A percentile compares a stretch with the other conserved stretches of the same genome.
Evolutionary conservation across 92 coral and sea anemone species (phyloP).

Genomic region (Phenganax marumi): DNA sequence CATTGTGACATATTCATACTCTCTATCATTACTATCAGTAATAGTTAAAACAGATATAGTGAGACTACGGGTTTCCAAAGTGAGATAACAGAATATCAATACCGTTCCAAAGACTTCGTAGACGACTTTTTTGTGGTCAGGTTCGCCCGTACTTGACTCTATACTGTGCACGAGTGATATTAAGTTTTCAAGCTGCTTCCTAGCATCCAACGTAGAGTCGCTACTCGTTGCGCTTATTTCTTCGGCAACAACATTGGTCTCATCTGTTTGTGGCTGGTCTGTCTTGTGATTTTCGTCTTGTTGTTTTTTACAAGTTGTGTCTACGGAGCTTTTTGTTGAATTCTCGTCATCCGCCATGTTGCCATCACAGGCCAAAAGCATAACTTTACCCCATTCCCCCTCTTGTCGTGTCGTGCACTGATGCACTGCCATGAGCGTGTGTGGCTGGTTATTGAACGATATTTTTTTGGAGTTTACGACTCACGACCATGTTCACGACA

Average conservation of each 20-base stretch:
- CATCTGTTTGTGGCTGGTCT: neutral
- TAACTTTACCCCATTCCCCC: neutral
- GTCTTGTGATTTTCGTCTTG: constrained; percentile 9
- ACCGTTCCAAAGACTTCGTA: constrained; percentile 93
- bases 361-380: constrained; percentile 19
- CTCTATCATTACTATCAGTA: no score
- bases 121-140: constrained; percentile 85
- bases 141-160: constrained; percentile 66
- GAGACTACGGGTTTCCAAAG: no score
- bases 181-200: constrained; percentile 75
- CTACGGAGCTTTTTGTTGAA: neutral
- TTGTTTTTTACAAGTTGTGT: neutral
- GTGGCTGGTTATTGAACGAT: no score
- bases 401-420: neutral
- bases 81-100: neutral
- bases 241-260: neutral
- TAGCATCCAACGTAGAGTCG: constrained; percentile 63
- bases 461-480: no score
- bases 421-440: no score
- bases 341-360: constrained; percentile 37
- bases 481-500: no score
- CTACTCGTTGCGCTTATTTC: constrained; percentile 3
- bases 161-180: constrained; percentile 78
- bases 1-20: no score
- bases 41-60: no score